Evolutionary conservation across 2,888 invertebrate genomes (phyloP).

Genomic region (Dicyrtoma fusca): DNA sequence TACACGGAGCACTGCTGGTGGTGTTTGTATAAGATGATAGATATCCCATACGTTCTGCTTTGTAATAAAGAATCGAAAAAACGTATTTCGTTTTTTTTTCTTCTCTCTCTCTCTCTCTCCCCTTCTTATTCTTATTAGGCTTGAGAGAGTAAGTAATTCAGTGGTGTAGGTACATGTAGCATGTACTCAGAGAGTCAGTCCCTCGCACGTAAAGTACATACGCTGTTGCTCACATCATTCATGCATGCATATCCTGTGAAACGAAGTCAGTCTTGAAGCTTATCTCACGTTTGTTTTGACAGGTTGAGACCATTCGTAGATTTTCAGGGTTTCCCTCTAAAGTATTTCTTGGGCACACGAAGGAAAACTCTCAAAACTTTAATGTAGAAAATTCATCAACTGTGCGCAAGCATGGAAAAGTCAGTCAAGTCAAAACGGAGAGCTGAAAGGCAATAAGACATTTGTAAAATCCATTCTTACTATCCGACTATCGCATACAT

Average conservation of each 20-base stretch:
- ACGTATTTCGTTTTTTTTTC: not conserved
- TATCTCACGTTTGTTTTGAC: slow-evolving; percentile 49
- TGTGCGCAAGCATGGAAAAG: slow-evolving; percentile 35
- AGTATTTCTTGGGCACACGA: not conserved
- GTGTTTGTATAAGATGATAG: too few species aligned
- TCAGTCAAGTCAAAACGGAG: slow-evolving; percentile 14
- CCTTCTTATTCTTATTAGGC: not conserved
- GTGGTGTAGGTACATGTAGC: not conserved
- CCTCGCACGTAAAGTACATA: too few species aligned
- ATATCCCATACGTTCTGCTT: too few species aligned
- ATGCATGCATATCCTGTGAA: slow-evolving; percentile 45
- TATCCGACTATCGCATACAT: not conserved
- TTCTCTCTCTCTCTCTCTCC: not conserved
- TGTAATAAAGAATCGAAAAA: too few species aligned
- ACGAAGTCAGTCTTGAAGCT: slow-evolving; percentile 38
- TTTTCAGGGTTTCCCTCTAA: slow-evolving; percentile 37
- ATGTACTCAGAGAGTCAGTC: not conserved
- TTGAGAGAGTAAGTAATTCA: slow-evolving; percentile 15
- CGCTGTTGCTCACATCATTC: slow-evolving; percentile 32
- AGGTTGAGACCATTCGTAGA: slow-evolving; percentile 45
- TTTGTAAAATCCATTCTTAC: slow-evolving; percentile 11
- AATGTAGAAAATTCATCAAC: slow-evolving; percentile 31
- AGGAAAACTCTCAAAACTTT: slow-evolving; percentile 4
- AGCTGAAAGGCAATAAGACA: slow-evolving; percentile 4
- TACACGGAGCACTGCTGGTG: too few species aligned